These are phyloP conservation scores for Nasonia vitripennis DNA, from an alignment of 1,140 invertebrate genomes.

Conservation along the genomic window DNA sequence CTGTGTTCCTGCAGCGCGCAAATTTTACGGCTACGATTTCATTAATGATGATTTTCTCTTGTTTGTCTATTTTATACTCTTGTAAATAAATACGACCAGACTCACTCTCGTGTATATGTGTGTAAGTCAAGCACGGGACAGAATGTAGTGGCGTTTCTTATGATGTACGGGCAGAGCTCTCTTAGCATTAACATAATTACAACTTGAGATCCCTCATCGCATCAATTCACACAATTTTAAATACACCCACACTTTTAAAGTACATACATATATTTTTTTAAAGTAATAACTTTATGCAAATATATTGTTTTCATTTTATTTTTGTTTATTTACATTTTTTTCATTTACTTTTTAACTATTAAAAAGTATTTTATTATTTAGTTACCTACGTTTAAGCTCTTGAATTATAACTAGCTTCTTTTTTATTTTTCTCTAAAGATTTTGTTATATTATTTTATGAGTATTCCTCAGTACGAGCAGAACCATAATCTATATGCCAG, in stretches of 20 bases:
- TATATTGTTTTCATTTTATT: background rate
- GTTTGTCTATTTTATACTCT: conserved; percentile 59
- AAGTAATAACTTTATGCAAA: background rate
- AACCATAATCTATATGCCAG: conserved; percentile 1
- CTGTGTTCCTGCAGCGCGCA: conserved; percentile 22
- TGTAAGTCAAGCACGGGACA: conserved; percentile 30
- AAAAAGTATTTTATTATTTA: background rate
- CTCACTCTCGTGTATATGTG: conserved; percentile 3
- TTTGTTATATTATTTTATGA: background rate
- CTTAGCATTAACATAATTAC: too few relatives aligned
- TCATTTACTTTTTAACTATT: too few relatives aligned
- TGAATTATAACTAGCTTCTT: background rate
- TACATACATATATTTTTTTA: background rate
- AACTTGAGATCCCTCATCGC: background rate
- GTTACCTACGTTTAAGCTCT: background rate
- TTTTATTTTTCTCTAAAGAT: background rate
- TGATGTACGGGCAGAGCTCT: background rate
- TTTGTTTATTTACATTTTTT: too few relatives aligned
- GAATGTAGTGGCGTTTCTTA: conserved; percentile 20
- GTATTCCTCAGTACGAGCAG: background rate
- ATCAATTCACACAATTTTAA: background rate
- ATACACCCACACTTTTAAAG: background rate
- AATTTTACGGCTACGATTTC: conserved; percentile 7
- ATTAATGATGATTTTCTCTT: conserved; percentile 40
- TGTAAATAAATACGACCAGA: conserved; percentile 60